These are phyloP conservation scores for Stichopus horrens DNA, from an alignment of 53 echinoderm and acorn worm genomes.

Conservation along the genomic window DNA sequence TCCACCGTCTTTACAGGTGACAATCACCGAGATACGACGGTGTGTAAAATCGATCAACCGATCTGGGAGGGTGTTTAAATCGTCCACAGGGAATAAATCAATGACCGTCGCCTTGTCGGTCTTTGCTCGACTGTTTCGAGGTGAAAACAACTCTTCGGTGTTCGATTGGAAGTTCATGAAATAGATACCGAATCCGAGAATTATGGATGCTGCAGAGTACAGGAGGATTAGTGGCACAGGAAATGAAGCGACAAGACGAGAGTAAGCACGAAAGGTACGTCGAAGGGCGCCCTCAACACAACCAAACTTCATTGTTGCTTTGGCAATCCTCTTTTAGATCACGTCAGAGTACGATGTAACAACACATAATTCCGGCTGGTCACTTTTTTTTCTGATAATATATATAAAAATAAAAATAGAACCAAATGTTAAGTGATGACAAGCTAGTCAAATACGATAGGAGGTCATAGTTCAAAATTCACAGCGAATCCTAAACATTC, in stretches of 20 bases:
- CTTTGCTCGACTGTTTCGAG: constrained; percentile 62
- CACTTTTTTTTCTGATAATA: too few relatives aligned
- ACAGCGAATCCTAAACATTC: too few relatives aligned
- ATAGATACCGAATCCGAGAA: constrained; percentile 19
- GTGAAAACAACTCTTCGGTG: constrained; percentile 78
- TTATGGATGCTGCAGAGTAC: constrained; percentile 1
- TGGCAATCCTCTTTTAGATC: too few relatives aligned
- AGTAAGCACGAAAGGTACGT: neutral
- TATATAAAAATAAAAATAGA: too few relatives aligned
- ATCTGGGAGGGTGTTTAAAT: constrained; percentile 54
- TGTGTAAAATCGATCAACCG: constrained; percentile 56
- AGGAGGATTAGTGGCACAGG: neutral
- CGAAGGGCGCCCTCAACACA: neutral
- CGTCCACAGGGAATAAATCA: constrained; percentile 66
- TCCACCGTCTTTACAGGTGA: constrained; percentile 9
- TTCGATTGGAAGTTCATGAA: constrained; percentile 63
- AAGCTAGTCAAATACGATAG: too few relatives aligned
- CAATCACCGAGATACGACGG: constrained; percentile 47
- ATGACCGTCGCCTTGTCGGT: constrained; percentile 51
- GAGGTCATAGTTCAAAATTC: too few relatives aligned
- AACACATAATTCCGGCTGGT: too few relatives aligned
- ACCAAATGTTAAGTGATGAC: too few relatives aligned
- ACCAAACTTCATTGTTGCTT: neutral
- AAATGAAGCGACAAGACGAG: neutral
- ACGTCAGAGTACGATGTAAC: too few relatives aligned